These are phyloP conservation scores for Phainopepla nitens DNA, from an alignment of 2,113 vertebrate species.

Conservation along the genomic window DNA sequence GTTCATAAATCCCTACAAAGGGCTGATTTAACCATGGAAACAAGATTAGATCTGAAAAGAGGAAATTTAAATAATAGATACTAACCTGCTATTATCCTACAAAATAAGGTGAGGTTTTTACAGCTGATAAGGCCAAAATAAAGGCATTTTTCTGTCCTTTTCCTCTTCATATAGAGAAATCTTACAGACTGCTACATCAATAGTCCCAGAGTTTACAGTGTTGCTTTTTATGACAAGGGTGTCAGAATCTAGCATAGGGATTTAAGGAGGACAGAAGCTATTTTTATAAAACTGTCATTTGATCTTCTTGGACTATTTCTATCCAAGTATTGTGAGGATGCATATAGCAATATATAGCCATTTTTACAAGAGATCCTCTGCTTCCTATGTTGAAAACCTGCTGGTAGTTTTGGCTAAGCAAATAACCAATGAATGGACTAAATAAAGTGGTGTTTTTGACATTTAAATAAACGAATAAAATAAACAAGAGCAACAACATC, in stretches of 20 bases:
- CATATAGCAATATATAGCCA: background rate
- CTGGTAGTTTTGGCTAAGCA: background rate
- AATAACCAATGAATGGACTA: background rate
- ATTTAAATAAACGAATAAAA: background rate
- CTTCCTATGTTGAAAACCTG: background rate
- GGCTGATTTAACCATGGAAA: background rate
- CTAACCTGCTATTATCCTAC: background rate
- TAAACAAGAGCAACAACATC: background rate
- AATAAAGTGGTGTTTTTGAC: background rate
- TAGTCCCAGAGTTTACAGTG: background rate
- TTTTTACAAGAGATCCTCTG: background rate
- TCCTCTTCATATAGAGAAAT: background rate
- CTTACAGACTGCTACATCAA: background rate
- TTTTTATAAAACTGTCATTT: background rate
- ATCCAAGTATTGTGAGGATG: background rate
- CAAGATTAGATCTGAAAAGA: background rate
- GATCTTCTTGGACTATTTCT: conserved; percentile 30
- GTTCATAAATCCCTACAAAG: background rate
- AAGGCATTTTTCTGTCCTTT: background rate
- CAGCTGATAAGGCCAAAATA: background rate
- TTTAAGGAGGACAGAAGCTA: background rate
- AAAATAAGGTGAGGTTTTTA: background rate
- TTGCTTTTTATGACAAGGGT: background rate
- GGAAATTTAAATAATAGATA: background rate
- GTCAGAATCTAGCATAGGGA: background rate